Base-by-base conservation (phyloP, 2,113 vertebrate species). In the Perognathus longimembris region DNA sequence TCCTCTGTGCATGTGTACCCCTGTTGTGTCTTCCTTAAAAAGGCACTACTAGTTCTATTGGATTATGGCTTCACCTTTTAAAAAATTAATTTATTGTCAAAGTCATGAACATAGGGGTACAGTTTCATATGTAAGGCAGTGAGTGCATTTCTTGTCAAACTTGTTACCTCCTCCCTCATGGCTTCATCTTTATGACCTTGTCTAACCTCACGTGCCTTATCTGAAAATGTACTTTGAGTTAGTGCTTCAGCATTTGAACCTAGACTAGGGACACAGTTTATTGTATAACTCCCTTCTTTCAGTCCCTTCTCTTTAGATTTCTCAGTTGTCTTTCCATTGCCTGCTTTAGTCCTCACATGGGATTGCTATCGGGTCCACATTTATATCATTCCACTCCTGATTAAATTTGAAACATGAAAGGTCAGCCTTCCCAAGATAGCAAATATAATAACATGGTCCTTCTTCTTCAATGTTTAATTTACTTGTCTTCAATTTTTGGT, bases 401-500 rank as follows among this genome's bases (percentile, higher is more conserved):
- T 50, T 69, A 54, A 26, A 30, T 70, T 77, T 70, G 59, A 88
- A 84, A 92, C 30, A 75, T 82, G 45, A 67, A 92, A 90, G 63
- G 12, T 66, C 54, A 82, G 80, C 66, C 20, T 4, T 84, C 17
- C 21, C 36, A 70, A 67, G 26, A 88, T 54, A 85, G 54, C 24
- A 91, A 61, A 18, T 90, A 66, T 54, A 83, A 34, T 66, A 18
- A 24, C 57, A 80, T 45, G 45, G 45, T 66, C 15, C n/a, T 38
- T 24, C 30, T 18, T 87, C 45, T 89, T 63, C 28, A 67, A 45
- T 92, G 75, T 91, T 30, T 24, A 90, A 54, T n/a, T 89, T 84
- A 22, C 38, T 81, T 73, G 45, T 92, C 22, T 76, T 92, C n/a
- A 73, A 1, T 83, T 92, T 63, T 34, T 93, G 9, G 26, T 71